Conservation (phyloP, 2,888 invertebrate species). For the Trichogramma dendrolimi region DNA sequence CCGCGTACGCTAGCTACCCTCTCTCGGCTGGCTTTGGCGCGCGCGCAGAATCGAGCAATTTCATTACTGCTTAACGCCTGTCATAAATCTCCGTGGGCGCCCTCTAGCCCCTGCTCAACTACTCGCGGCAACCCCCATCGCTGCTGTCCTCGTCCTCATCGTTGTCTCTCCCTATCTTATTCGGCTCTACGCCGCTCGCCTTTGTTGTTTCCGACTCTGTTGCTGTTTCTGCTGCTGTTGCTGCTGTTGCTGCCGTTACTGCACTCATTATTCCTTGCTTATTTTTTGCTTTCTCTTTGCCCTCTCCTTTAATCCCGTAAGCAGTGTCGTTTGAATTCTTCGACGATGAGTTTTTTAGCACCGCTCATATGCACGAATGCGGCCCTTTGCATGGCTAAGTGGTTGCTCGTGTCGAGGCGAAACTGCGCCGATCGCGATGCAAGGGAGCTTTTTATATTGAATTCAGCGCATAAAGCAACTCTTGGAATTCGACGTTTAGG, state of each 20-base stretch:
- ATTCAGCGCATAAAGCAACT: no score
- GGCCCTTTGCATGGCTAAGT: no score
- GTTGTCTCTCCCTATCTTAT: conserved; percentile 9
- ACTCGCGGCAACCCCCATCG: background rate
- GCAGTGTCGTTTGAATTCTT: no score
- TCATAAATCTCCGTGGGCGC: conserved; percentile 53
- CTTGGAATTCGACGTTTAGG: no score
- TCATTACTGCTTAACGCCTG: conserved; percentile 56
- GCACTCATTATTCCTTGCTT: background rate
- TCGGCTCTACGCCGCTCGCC: conserved; percentile 1
- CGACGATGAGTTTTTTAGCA: no score
- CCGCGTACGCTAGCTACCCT: conserved; percentile 39
- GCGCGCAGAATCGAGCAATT: conserved; percentile 52
- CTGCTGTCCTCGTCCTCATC: conserved; percentile 5
- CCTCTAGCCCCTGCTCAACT: conserved; percentile 31
- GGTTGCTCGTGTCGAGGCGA: no score
- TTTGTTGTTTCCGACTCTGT: background rate
- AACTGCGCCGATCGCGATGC: no score
- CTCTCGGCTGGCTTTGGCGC: conserved; percentile 26
- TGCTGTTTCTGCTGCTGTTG: background rate
- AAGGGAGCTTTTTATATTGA: no score
- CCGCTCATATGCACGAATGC: no score
- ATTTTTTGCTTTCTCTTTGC: background rate
- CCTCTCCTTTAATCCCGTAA: no score
- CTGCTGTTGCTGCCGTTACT: background rate